Base-by-base conservation (phyloP, 1,140 invertebrate species). In the Platyura marginata region DNA sequence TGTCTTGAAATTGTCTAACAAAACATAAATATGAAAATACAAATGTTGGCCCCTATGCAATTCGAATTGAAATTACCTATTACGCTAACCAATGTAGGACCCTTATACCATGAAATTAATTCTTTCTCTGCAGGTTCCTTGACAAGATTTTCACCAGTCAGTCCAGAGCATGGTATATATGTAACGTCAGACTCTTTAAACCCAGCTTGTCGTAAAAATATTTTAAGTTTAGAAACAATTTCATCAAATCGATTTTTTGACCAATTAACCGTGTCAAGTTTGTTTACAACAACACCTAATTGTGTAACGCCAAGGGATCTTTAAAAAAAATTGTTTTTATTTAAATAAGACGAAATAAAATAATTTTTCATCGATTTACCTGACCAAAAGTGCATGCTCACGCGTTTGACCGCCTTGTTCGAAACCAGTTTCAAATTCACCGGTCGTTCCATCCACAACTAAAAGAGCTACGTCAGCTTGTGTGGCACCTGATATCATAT, bases 341-440 rank as follows among this genome's bases (percentile, higher is more conserved):
- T 18, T 9, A 36, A 36, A 36, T 11, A n/a, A 36, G 15, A 18
- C 8, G 8, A 5, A 36, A n/a, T 36, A 18, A 36, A 29, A 29
- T 29, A 6, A 16, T 36, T 5, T 6, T 11, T n/a, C 6, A 11
- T 36, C 15, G 8, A 39, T 21, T 39, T 23, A 44, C 51, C 88
- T 69, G 2, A 95, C 79, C 4, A 99, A 66, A 11, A 98, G 63
- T 15, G 94, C 89, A 71, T 99, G 95, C 65, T 99, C 95, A 41
- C 93, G 67, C 1, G 95, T 99, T 67, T 98, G 95, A 21, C 95
- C 95, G 13, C 94, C 94, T 47, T 80, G 75, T 53, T 97, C 92
- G 64, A 98, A 98, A 3, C 95, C 95, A 40, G 92, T 94, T 66
- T 98, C 95, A 67, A 99, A 99, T 67, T 98, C 95, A 15, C 95